Percentiles rank a stretch among this genome's conserved stretches.
Evolutionary conservation across 2,113 vertebrate species (phyloP).

Genomic region (Lampris incognitus): DNA sequence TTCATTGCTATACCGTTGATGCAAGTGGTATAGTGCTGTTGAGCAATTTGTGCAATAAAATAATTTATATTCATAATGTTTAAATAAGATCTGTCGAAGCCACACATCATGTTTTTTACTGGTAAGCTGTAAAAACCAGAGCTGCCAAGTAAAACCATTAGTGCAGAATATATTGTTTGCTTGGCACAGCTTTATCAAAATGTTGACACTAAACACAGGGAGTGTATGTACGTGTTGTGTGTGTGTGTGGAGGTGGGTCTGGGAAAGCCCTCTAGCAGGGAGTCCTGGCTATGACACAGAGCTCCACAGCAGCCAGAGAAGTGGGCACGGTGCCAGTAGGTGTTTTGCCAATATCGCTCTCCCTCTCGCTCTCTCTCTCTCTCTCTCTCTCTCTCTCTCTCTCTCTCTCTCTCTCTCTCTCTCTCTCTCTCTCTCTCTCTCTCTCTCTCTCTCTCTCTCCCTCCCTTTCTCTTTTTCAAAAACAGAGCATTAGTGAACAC

Average conservation of each 20-base stretch:
- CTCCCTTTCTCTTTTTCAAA: constrained; percentile 56
- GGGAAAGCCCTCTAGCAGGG: constrained; percentile 83
- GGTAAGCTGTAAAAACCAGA: constrained; percentile 9
- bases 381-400: background rate
- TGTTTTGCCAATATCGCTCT: constrained; percentile 67
- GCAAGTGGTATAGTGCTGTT: background rate
- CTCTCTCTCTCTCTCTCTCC: constrained; percentile 4
- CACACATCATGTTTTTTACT: constrained; percentile 18
- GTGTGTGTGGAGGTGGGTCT: constrained; percentile 67
- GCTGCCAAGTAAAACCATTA: constrained; percentile 18
- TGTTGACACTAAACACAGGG: constrained; percentile 55
- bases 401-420: background rate
- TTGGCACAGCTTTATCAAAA: constrained; percentile 37
- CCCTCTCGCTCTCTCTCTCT: constrained; percentile 17
- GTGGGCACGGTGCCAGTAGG: constrained; percentile 80
- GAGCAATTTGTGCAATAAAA: background rate
- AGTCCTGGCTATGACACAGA: constrained; percentile 79
- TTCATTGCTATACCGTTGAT: too few relatives aligned
- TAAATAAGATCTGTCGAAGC: constrained; percentile 1
- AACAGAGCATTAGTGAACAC: constrained; percentile 38
- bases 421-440: constrained; percentile 40
- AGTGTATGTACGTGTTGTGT: constrained; percentile 30
- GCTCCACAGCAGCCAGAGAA: constrained; percentile 76
- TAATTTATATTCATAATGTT: background rate
- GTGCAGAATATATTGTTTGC: constrained; percentile 26